phyloP scores from a whole-genome alignment of 2,888 invertebrate species.

The Morpho helenor region DNA sequence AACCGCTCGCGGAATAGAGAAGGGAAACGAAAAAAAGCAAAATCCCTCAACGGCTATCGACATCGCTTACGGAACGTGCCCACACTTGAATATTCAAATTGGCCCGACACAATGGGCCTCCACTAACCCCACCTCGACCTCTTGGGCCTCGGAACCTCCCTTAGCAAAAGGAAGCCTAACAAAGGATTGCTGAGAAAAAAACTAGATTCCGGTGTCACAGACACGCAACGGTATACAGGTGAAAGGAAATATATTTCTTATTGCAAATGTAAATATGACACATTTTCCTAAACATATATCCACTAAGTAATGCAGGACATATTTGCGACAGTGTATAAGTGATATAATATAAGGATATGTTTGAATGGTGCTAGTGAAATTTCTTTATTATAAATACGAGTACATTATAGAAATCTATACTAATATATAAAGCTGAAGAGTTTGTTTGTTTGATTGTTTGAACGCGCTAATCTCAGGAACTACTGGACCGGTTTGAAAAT shows the following conservation, averaged over 20 bases:
- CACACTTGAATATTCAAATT: slow-evolving; percentile 71
- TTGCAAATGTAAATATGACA: slow-evolving; percentile 19
- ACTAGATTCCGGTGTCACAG: slow-evolving; percentile 65
- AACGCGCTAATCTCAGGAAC: too few relatives aligned
- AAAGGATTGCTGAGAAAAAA: slow-evolving; percentile 62
- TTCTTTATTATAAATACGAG: too few relatives aligned
- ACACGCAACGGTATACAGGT: slow-evolving; percentile 44
- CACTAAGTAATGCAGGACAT: not conserved
- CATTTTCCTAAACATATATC: slow-evolving; percentile 11
- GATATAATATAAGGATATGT: not conserved
- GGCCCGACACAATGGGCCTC: slow-evolving; percentile 48
- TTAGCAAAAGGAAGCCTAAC: slow-evolving; percentile 51
- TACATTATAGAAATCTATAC: too few relatives aligned
- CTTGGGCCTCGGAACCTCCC: slow-evolving; percentile 35
- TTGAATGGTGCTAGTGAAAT: too few relatives aligned
- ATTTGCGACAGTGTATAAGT: slow-evolving; percentile 8
- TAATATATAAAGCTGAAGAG: too few relatives aligned
- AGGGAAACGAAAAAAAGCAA: slow-evolving; percentile 12
- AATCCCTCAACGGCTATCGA: slow-evolving; percentile 38
- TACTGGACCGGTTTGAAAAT: too few relatives aligned
- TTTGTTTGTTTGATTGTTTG: too few relatives aligned
- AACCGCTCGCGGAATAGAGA: slow-evolving; percentile 16
- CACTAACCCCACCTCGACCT: slow-evolving; percentile 23
- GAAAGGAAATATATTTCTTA: slow-evolving; percentile 24
- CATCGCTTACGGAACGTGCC: slow-evolving; percentile 53